These are phyloP conservation scores for Pachyrhynchus sulphureomaculatus DNA, from an alignment of 1,140 invertebrate genomes.

Conservation along the genomic window DNA sequence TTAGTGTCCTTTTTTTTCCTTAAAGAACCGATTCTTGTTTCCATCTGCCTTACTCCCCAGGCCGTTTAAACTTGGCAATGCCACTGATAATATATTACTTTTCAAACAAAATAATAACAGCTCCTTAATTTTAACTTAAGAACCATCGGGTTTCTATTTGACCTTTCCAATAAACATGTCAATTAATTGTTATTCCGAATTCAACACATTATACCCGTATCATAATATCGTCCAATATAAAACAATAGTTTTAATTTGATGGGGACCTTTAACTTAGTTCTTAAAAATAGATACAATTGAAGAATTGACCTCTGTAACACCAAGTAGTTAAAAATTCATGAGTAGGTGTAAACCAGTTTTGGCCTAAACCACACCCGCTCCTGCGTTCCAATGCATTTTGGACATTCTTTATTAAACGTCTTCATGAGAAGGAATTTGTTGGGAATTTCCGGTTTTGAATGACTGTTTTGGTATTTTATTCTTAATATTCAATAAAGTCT, in stretches of 20 bases:
- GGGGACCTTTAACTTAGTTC: not conserved
- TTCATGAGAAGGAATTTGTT: not conserved
- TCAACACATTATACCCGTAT: constrained; percentile 3
- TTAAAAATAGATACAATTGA: constrained; percentile 9
- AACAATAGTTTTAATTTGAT: constrained; percentile 1
- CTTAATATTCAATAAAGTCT: too few relatives aligned
- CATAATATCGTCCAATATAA: constrained; percentile 7
- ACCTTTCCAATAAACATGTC: too few relatives aligned
- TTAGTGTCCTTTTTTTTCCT: too few relatives aligned
- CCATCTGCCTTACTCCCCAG: too few relatives aligned
- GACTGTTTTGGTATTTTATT: too few relatives aligned
- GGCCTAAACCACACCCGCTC: constrained; percentile 12
- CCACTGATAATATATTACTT: too few relatives aligned
- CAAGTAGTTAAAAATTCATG: not conserved
- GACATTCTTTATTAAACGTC: constrained; percentile 1
- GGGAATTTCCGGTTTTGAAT: too few relatives aligned
- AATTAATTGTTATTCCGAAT: too few relatives aligned
- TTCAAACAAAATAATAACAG: too few relatives aligned
- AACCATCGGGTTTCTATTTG: not conserved
- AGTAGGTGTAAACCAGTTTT: constrained; percentile 20
- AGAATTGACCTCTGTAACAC: constrained; percentile 13
- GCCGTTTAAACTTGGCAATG: too few relatives aligned
- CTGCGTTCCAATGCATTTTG: constrained; percentile 4
- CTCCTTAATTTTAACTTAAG: not conserved
- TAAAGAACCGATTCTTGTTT: too few relatives aligned